These are phyloP conservation scores for Tychaedon coryphoeus DNA, from an alignment of 2,113 vertebrate genomes.

Conservation along the genomic window DNA sequence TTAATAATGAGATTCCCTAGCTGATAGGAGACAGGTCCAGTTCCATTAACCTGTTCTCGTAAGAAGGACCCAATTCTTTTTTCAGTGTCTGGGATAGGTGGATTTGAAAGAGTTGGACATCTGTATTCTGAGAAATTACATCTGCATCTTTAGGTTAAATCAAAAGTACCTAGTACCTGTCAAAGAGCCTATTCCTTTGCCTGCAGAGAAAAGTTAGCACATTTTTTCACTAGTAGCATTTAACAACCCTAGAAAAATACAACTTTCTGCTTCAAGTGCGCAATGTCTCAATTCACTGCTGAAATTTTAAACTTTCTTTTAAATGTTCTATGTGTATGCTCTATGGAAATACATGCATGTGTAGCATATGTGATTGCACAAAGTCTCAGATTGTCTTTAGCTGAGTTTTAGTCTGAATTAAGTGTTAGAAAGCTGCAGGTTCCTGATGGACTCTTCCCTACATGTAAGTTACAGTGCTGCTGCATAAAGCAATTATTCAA, in stretches of 20 bases:
- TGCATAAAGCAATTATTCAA: neutral
- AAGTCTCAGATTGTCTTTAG: neutral
- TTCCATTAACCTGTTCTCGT: neutral
- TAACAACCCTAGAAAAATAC: neutral
- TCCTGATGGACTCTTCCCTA: neutral
- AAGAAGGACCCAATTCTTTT: neutral
- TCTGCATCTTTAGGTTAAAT: neutral
- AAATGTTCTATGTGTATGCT: neutral
- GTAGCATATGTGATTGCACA: neutral
- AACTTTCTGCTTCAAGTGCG: neutral
- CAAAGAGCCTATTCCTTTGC: neutral
- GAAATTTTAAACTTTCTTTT: neutral
- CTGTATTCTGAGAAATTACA: neutral
- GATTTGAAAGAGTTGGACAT: neutral
- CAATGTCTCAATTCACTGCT: neutral
- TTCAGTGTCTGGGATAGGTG: neutral
- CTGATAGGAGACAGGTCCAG: neutral
- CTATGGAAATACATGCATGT: rapidly evolving
- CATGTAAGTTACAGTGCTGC: neutral
- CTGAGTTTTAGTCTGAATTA: neutral
- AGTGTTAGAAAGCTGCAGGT: neutral
- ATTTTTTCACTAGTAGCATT: neutral
- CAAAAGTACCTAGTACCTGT: neutral
- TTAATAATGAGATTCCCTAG: neutral
- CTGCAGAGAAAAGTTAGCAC: neutral